Base-by-base conservation (phyloP, 2,888 invertebrate genomes). In the Tromatobia lineatoria region DNA sequence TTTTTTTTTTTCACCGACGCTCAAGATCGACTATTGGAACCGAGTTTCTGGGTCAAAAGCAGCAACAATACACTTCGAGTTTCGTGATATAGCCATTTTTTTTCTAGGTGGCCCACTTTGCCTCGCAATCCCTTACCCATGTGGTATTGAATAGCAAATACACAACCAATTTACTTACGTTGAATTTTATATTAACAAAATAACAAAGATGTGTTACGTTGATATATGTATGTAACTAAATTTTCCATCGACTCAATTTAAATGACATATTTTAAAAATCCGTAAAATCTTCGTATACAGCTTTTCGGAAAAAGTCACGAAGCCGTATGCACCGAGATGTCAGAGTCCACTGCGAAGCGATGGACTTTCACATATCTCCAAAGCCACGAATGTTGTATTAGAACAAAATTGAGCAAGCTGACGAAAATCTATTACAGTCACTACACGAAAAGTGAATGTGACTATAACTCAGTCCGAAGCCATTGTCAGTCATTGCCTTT, bases 401-500 rank as follows among this genome's bases (percentile, higher is more conserved):
- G 34, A 70, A 64, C 64, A 23, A 61, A 20, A 79, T 45, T 54
- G 73, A 64, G 23, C n/a, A 57, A 45, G 42, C 23, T 66, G 54
- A 11, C 13, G 52, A 29, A 45, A 73, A 64, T 57, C 29, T 3
- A 66, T 50, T 29, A 29, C 10, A 10, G 34, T 52, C 54, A 47
- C 67, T 42, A 45, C 38, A 57, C 34, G 38, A 42, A 25, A 66
- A 45, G 54, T 64, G 64, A 71, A 71, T 34, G 79, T 66, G 66
- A 54, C 52, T 29, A n/a, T n/a, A 20, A 45, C 8, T 57, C 52
- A 42, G 71, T 71, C 71, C 2, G 20, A 64, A 54, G 79, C 54
- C 54, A 71, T 71, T 64, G n/a, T 71, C 64, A 54, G 79, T 54
- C 54, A 71, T 71, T 64, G n/a, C 79, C 64, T 79, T 71, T 54